These are phyloP conservation scores for Physeter macrocephalus DNA, from an alignment of 2,113 vertebrate genomes.

Conservation along the genomic window DNA sequence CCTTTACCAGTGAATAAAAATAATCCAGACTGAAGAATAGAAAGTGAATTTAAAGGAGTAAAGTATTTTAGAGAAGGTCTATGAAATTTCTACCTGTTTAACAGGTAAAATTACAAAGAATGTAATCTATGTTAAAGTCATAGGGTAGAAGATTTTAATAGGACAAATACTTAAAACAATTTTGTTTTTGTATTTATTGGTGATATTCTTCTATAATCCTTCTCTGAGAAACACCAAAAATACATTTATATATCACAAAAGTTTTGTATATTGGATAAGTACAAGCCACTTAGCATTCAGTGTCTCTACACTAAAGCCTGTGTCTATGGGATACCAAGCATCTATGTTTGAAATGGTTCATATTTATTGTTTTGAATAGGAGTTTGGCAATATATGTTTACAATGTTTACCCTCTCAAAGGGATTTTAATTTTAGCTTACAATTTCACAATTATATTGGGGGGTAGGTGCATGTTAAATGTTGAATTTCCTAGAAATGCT, in stretches of 20 bases:
- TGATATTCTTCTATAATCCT: not conserved
- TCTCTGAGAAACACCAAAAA: not conserved
- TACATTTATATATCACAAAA: not conserved
- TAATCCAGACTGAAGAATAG: not conserved
- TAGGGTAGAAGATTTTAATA: not conserved
- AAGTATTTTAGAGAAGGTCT: not conserved
- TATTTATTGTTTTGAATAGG: not conserved
- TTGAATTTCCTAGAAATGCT: not conserved
- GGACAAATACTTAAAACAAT: not conserved
- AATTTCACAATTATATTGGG: not conserved
- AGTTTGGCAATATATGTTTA: not conserved
- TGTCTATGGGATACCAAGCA: not conserved
- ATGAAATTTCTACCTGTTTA: not conserved
- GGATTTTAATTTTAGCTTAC: not conserved
- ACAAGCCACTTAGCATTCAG: not conserved
- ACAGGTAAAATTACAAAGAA: not conserved
- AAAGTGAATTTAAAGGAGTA: not conserved
- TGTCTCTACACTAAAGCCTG: not conserved
- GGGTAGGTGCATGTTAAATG: not conserved
- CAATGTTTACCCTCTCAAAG: not conserved
- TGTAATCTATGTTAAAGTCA: not conserved
- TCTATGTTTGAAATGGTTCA: not conserved
- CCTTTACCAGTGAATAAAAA: slow-evolving; percentile 40
- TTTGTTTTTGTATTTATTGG: not conserved
- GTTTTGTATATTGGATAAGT: not conserved